Evolutionary conservation across 2,888 invertebrate species (phyloP), one percentile per base, ranked within the genome.

Genomic region (Heteromyza rotundicornis): DNA sequence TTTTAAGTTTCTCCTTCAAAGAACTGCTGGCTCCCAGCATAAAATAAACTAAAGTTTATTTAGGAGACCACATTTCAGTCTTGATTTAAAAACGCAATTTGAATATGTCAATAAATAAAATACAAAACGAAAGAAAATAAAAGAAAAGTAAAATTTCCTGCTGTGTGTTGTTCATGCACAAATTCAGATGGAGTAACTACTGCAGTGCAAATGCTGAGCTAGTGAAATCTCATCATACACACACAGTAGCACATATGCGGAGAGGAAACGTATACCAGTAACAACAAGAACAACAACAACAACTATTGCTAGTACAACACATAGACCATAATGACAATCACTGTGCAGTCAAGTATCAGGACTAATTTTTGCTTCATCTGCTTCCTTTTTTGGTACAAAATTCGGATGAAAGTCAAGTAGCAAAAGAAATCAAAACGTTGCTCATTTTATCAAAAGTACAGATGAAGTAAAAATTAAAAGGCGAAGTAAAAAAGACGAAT

Each of bases 1-100:
- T n/a, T n/a, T n/a, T n/a, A n/a, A n/a, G n/a, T n/a, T n/a, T n/a
- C n/a, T n/a, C n/a, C n/a, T n/a, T n/a, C 32, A 32, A 8, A 8
- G 32, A 32, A 5, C 12, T 32, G 5, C 7, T 40, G n/a, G 40
- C 40, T 40, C 14, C 3, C 10, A 40, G 40, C 40, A n/a, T 10
- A n/a, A n/a, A 40, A n/a, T n/a, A 40, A 7, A n/a, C 3, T 40
- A n/a, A 40, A 3, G 12, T 40, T 40, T 40, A 40, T n/a, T 40
- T n/a, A 40, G 3, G 20, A 5, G 2, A 19, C 47, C 20, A 47
- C 47, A 20, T 7, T 19, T 47, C 19, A 7, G 17, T 20, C 20
- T 40, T 40, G 3, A 20, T 47, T 19, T 47, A 47, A 47, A 40
- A 47, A 47, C 19, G 47, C 47, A 47, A 47, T 47, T 47, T 47